Base-by-base conservation (phyloP, 2,797 vertebrate species). In the Anguilla marmorata region DNA sequence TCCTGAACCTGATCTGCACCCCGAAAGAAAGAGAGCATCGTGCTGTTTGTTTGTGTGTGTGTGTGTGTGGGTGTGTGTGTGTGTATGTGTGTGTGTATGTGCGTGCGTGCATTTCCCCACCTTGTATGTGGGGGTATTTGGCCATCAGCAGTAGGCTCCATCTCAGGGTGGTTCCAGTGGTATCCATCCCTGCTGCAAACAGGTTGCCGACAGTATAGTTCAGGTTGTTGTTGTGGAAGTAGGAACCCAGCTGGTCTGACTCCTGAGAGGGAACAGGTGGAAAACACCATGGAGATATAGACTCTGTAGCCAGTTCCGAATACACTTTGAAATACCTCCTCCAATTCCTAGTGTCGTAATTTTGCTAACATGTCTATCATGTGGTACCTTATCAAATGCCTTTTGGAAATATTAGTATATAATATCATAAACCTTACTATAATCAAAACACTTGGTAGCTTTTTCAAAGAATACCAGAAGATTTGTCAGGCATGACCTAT, bases 121-220 rank as follows among this genome's bases (percentile, higher is more conserved):
- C 93, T 86, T 96, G 96, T 88, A 95, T 90, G 0, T 91, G 85
- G 52, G 96, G 95, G 86, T 95, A 95, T 89, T 95, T 96, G 86
- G 93, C 94, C 95, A 96, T 94, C 0, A 95, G n/a, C 69, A 95
- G 90, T 72, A 95, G 87, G 86, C 86, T 66, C 95, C 94, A 96
- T 87, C 90, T 90, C 12, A 96, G 88, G 0, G 96, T 95, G 0
- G 92, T 86, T 14, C 91, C 91, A 3, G 95, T 94, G 4, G 94
- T 95, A 1, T 96, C 95, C 0, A 94, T 95, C 0, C 95, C 95
- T 74, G 95, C 96, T 74, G 1, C 2, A 92, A 96, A 96, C 58
- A 96, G 90, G 91, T 94, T 94, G 1, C 2, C 6, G 45, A 82
- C 16, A 16, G 79, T 82, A 2, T 8, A 24, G 79, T 9, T 48